A percentile compares a stretch with the other conserved stretches of the same genome.
phyloP scores from a whole-genome alignment of 2,888 invertebrate genomes.

The Aporophyla lueneburgensis region DNA sequence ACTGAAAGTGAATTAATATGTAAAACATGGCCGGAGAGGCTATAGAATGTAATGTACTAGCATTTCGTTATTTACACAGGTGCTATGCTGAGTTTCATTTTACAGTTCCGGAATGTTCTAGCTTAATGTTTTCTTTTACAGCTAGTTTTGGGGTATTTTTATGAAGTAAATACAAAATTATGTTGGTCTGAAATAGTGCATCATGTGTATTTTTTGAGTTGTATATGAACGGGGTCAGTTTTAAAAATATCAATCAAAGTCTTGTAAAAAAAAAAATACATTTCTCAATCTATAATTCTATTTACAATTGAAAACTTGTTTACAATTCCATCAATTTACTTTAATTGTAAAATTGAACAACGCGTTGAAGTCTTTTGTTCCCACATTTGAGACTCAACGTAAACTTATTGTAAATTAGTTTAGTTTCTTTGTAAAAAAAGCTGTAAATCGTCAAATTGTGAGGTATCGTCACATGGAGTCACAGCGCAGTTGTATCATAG shows the following conservation, averaged over 20 bases:
- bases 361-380: constrained; percentile 63
- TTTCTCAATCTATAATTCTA: neutral
- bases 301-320: constrained; percentile 1
- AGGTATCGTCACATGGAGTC: constrained; percentile 53
- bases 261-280: neutral
- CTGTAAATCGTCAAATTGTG: constrained; percentile 40
- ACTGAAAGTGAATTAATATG: constrained; percentile 76
- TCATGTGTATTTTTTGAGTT: too few relatives aligned
- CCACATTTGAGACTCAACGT: neutral
- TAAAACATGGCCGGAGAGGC: constrained; percentile 44
- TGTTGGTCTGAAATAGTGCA: neutral
- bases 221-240: neutral
- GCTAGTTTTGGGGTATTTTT: constrained; percentile 8
- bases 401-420: neutral
- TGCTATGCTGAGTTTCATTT: constrained; percentile 51
- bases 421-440: constrained; percentile 20
- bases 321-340: neutral
- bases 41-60: constrained; percentile 40
- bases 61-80: constrained; percentile 51
- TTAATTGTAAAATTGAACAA: constrained; percentile 10
- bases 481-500: constrained; percentile 67
- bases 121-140: constrained; percentile 14
- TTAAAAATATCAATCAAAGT: neutral
- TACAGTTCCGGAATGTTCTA: constrained; percentile 54
- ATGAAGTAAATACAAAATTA: neutral